phyloP scores from a whole-genome alignment of 1,140 invertebrate genomes.

The Cyclina sinensis region DNA sequence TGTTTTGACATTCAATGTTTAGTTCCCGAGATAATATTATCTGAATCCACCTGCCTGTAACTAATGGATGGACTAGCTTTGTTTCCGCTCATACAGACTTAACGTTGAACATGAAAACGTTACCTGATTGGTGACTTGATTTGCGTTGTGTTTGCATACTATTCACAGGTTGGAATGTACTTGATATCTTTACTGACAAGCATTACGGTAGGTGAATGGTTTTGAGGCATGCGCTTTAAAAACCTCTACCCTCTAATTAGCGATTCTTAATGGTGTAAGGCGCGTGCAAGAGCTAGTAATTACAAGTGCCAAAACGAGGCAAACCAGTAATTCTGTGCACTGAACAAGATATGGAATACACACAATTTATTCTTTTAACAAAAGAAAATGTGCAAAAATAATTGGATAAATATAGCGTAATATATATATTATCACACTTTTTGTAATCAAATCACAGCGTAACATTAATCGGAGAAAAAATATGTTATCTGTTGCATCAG shows the following conservation, averaged over 20 bases:
- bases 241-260: slow-evolving; percentile 51
- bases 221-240: slow-evolving; percentile 39
- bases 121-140: neutral
- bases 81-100: slow-evolving; percentile 3
- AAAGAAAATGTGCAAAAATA: slow-evolving; percentile 42
- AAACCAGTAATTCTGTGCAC: slow-evolving; percentile 15
- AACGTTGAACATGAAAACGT: neutral
- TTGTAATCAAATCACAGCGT: neutral
- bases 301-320: neutral
- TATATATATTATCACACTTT: neutral
- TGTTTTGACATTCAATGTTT: slow-evolving; percentile 1
- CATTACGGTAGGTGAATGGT: slow-evolving; percentile 2
- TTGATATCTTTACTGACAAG: slow-evolving; percentile 36
- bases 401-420: slow-evolving; percentile 44
- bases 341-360: slow-evolving; percentile 16
- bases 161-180: slow-evolving; percentile 12
- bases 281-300: slow-evolving; percentile 51
- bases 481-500: neutral
- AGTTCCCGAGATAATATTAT: neutral
- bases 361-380: neutral
- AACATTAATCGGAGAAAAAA: neutral
- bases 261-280: slow-evolving; percentile 16
- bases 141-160: neutral
- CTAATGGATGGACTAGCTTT: neutral
- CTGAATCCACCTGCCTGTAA: neutral